These are phyloP conservation scores for Nilaparvata lugens DNA, from an alignment of 1,140 invertebrate species.

Conservation along the genomic window DNA sequence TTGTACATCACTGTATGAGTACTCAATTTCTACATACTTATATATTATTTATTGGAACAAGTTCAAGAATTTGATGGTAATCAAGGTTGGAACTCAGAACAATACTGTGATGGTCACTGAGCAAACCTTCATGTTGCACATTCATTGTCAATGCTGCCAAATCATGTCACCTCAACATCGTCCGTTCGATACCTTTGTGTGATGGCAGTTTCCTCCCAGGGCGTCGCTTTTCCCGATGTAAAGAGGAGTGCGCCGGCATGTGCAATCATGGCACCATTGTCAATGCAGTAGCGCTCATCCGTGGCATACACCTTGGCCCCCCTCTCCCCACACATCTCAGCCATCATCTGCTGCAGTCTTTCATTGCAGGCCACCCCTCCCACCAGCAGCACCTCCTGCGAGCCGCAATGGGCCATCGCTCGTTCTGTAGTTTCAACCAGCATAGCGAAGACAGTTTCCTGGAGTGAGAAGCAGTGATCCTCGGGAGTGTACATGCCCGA, in stretches of 20 bases:
- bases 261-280: conserved; percentile 99
- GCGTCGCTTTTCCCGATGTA: conserved; percentile 58
- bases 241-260: conserved; percentile 90
- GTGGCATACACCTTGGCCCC: conserved; percentile 73
- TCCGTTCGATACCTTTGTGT: conserved; percentile 90
- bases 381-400: conserved; percentile 76
- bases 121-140: too few relatives aligned
- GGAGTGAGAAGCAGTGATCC: conserved; percentile 95
- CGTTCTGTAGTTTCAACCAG: conserved; percentile 97
- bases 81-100: too few relatives aligned
- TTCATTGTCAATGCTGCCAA: too few relatives aligned
- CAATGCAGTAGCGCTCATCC: conserved; percentile 86
- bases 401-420: conserved; percentile 95
- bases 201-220: conserved; percentile 73
- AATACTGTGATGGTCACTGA: too few relatives aligned
- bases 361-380: conserved; percentile 89
- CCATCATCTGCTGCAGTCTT: conserved; percentile 96
- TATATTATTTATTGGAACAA: too few relatives aligned
- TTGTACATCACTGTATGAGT: too few relatives aligned
- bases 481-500: conserved; percentile 59
- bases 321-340: conserved; percentile 86
- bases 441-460: conserved; percentile 99
- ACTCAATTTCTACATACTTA: too few relatives aligned
- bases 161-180: too few relatives aligned
- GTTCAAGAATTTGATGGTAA: too few relatives aligned